Evolutionary conservation across 2,113 vertebrate species (phyloP), one percentile per base, ranked within the genome.

Genomic region (Triplophysa dalaica): DNA sequence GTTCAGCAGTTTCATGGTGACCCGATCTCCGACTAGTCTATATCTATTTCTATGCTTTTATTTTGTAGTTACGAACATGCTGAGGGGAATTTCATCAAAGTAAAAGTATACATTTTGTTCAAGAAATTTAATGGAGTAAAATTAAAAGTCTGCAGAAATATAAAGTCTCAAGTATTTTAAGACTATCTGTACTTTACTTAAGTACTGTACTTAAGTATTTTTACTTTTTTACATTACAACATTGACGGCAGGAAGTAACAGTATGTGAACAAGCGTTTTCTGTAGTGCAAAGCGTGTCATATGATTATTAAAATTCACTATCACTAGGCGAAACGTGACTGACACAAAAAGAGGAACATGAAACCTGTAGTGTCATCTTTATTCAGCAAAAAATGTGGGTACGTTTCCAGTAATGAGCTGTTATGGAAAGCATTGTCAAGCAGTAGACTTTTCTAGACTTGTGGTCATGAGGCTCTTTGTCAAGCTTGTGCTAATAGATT

Each of bases 381-480:
- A 69, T 48, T 45, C n/a, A 64, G 24, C 48, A 50, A 21, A 70
- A 43, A 54, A 0, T 80, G 17, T 38, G 22, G 26, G 13, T 64
- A 10, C 0, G 24, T 43, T 79, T 72, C 69, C 69, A 60, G 63
- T 61, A 68, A 79, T 78, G 8, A 43, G 29, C 52, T 41, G 13
- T 62, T 16, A 61, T 70, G 29, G 26, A 58, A 22, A 29, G 17
- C 21, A 22, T 50, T 38, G 52, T 62, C 14, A 24, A 29, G 29
- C 38, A 12, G n/a, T 48, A 48, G 22, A 10, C 2, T 64, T 19
- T 73, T 41, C 14, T 19, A 43, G 66, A 10, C 13, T 63, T 19
- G 38, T 41, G 48, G 11, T 80, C 73, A 72, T 58, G 72, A 70
- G 82, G 24, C 41, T 52, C 13, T 75, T 78, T 38, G 65, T 83